Base-by-base conservation (phyloP, 2,888 invertebrate genomes). In the Antheraea yamamai region DNA sequence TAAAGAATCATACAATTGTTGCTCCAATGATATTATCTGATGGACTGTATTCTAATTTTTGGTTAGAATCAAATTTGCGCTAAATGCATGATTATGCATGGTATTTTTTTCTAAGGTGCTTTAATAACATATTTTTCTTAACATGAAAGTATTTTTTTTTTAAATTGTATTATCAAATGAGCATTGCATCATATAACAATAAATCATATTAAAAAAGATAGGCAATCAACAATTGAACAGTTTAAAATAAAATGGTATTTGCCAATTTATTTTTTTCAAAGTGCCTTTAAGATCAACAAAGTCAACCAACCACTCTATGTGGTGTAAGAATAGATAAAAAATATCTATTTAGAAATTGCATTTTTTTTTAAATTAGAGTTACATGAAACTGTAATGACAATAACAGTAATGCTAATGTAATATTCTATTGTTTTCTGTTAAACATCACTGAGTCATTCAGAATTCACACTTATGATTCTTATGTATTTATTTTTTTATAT, bases 11-110 rank as follows among this genome's bases (percentile, higher is more conserved):
- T 20, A 95, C 96, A 4, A 94, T 98, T 16, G 96, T 97, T 4
- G 97, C 98, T 0, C 99, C 99, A 0, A 97, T 99, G 97, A 92
- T 99, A 52, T 95, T 96, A 75, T 98, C 98, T 0, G 97, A 98
- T 77, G 97, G 98, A 20, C 90, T 97, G 61, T 99, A 99, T 89
- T 98, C 98, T 26, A 99, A 99, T 90, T 99, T 98, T 91, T 99
- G 99, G 99, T 97, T 81, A 88, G 91, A 79, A 68, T 75, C 72
- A 75, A 78, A 70, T 30, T 71, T 72, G 58, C 23, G 77, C 76
- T 76, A 77, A 39, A 75, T 80, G 82, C 82, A 84, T 83, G 83
- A 75, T 72, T 64, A 75, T 74, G 81, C 81, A 81, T 85, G 81
- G 47, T 47, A 76, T 51, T 76, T 14, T 74, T 75, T 20, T 72